These are phyloP conservation scores for Oncorhynchus gorbuscha DNA, from an alignment of 2,113 vertebrate genomes.

Conservation along the genomic window DNA sequence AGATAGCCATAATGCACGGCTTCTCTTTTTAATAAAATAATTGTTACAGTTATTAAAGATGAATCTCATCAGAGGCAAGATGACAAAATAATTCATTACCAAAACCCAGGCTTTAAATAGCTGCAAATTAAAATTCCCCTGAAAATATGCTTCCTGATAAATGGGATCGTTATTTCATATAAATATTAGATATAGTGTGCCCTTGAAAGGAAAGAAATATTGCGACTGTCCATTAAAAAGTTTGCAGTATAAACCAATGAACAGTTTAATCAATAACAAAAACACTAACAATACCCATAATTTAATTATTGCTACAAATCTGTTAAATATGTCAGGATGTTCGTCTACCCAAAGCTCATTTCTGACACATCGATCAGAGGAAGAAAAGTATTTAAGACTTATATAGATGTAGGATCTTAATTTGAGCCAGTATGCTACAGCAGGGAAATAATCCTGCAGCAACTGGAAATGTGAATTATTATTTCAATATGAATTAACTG, in stretches of 20 bases:
- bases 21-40: conserved; percentile 80
- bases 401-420: too few relatives aligned
- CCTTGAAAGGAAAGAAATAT: conserved; percentile 65
- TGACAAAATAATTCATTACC: conserved; percentile 83
- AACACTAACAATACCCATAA: conserved; percentile 13
- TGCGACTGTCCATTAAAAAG: conserved; percentile 53
- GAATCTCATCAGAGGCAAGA: conserved; percentile 77
- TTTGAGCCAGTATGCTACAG: too few relatives aligned
- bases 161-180: conserved; percentile 71
- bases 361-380: neutral
- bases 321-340: neutral
- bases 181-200: conserved; percentile 72
- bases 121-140: conserved; percentile 73
- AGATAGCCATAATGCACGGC: conserved; percentile 76
- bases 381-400: neutral
- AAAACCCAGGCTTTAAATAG: conserved; percentile 77
- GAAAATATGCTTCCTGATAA: conserved; percentile 70
- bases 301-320: conserved; percentile 10
- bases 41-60: conserved; percentile 83
- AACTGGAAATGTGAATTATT: too few relatives aligned
- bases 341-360: too few relatives aligned
- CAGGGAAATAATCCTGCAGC: too few relatives aligned
- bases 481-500: too few relatives aligned
- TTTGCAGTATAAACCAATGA: conserved; percentile 24
- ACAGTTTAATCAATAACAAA: conserved; percentile 34